phyloP scores from a whole-genome alignment of 1,140 invertebrate species.

The Drosophila aff. region DNA sequence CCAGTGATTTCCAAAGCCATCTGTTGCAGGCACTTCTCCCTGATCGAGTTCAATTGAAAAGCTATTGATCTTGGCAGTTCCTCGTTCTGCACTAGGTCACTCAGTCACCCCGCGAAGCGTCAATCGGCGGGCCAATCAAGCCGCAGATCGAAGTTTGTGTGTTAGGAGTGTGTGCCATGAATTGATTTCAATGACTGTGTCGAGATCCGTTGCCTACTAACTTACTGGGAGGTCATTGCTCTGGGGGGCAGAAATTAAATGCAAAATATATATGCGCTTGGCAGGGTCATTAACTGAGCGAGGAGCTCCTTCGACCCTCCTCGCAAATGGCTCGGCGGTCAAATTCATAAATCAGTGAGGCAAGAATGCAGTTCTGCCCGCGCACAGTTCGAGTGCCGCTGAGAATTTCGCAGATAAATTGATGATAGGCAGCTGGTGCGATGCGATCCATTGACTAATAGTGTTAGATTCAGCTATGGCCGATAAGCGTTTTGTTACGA shows the following conservation, averaged over 20 bases:
- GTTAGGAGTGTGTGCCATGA: conserved; percentile 60
- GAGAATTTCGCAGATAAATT: conserved; percentile 63
- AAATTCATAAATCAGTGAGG: conserved; percentile 79
- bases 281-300: conserved; percentile 75
- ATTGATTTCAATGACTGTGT: conserved; percentile 52
- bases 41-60: conserved; percentile 59
- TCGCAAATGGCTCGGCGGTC: conserved; percentile 66
- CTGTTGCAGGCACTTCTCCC: not conserved
- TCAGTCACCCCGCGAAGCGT: conserved; percentile 65
- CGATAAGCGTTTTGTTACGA: conserved; percentile 75
- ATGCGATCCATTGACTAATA: conserved; percentile 75
- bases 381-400: conserved; percentile 37
- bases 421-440: conserved; percentile 67
- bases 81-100: conserved; percentile 65
- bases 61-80: conserved; percentile 69
- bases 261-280: conserved; percentile 35
- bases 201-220: conserved; percentile 62
- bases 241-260: conserved; percentile 35
- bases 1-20: not conserved
- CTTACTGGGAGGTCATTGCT: conserved; percentile 65
- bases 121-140: conserved; percentile 65
- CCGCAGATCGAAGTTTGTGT: conserved; percentile 46
- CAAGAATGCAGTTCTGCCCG: conserved; percentile 67
- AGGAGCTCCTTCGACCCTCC: conserved; percentile 11
- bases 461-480: conserved; percentile 71